A percentile compares a stretch with the other conserved stretches of the same genome.
phyloP scores from a whole-genome alignment of 2,113 vertebrate species.

The Lepus europaeus region DNA sequence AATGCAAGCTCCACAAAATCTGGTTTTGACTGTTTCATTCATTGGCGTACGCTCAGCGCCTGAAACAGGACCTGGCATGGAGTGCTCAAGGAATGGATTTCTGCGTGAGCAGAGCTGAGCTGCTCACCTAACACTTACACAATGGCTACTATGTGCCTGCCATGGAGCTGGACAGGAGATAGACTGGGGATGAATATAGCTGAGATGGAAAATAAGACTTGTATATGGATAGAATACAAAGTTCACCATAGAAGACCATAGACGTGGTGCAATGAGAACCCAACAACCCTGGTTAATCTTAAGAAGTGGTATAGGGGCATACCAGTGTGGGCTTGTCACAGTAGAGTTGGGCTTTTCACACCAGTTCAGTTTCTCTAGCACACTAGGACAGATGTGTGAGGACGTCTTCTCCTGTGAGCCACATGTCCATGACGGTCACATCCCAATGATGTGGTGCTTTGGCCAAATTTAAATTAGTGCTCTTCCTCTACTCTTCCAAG shows the following conservation, averaged over 20 bases:
- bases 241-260: background rate
- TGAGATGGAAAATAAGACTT: background rate
- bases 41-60: background rate
- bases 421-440: background rate
- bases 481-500: background rate
- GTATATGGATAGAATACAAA: background rate
- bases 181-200: background rate
- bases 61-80: background rate
- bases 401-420: background rate
- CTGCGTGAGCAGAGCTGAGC: background rate
- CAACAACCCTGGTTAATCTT: background rate
- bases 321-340: background rate
- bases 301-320: background rate
- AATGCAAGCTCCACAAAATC: background rate
- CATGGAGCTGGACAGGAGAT: background rate
- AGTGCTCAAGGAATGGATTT: background rate
- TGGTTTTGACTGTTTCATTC: background rate
- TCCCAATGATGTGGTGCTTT: background rate
- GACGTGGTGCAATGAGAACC: background rate
- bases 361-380: background rate
- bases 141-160: background rate
- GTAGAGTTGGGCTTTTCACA: background rate
- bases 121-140: background rate
- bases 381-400: background rate
- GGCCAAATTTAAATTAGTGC: background rate